These are phyloP conservation scores for Formica aserva DNA, from an alignment of 2,888 invertebrate species.

Conservation along the genomic window DNA sequence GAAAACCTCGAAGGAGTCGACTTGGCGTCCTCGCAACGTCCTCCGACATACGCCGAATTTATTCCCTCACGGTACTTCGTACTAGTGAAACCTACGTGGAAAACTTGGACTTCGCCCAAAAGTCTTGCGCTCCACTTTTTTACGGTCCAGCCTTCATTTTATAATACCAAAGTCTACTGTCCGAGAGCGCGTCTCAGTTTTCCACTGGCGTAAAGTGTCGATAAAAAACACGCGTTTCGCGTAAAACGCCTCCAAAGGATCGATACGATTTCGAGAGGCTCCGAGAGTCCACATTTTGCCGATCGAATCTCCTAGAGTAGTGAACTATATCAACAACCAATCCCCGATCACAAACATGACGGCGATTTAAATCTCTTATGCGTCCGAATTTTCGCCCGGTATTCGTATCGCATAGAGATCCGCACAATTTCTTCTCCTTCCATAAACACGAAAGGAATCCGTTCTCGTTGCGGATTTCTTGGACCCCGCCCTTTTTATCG, in stretches of 20 bases:
- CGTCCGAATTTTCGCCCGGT: constrained; percentile 23
- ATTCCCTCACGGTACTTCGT: constrained; percentile 38
- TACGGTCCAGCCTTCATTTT: constrained; percentile 51
- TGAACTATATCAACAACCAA: background rate
- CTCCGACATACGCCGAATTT: constrained; percentile 40
- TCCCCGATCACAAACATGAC: background rate
- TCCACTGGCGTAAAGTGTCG: constrained; percentile 43
- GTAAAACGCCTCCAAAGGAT: constrained; percentile 36
- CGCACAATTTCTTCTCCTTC: constrained; percentile 46
- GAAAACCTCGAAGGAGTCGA: constrained; percentile 53
- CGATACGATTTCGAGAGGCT: background rate
- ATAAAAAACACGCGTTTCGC: constrained; percentile 55
- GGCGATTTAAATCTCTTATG: constrained; percentile 38
- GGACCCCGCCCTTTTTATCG: constrained; percentile 2
- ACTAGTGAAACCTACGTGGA: constrained; percentile 28
- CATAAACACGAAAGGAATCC: constrained; percentile 47
- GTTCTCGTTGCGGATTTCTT: constrained; percentile 19
- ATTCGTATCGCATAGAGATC: constrained; percentile 26
- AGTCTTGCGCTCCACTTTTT: constrained; percentile 53
- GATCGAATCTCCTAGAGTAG: background rate
- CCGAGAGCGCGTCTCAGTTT: constrained; percentile 36
- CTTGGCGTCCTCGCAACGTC: constrained; percentile 50
- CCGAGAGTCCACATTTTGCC: constrained; percentile 4
- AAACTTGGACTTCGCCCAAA: constrained; percentile 47
- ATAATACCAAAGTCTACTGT: constrained; percentile 51